These are phyloP conservation scores for Yoshiicerus persimilis DNA, from an alignment of 1,140 invertebrate genomes.

Conservation along the genomic window DNA sequence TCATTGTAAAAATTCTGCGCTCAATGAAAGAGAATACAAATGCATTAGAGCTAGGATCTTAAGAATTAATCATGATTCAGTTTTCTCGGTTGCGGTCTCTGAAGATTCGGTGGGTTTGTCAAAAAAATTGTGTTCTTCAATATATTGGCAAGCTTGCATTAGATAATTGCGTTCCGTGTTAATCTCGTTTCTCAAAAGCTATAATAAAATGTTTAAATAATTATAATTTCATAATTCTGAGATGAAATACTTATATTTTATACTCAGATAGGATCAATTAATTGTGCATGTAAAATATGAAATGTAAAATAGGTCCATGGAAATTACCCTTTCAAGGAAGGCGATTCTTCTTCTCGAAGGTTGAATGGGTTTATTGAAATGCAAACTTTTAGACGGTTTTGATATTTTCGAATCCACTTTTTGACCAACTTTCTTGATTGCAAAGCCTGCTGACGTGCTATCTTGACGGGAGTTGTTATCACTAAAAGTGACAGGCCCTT, in stretches of 20 bases:
- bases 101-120: neutral
- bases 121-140: conserved; percentile 35
- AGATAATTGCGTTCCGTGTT: conserved; percentile 55
- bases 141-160: conserved; percentile 49
- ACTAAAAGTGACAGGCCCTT: neutral
- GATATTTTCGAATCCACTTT: neutral
- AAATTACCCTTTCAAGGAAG: neutral
- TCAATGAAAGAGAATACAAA: no score
- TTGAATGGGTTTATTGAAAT: neutral
- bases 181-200: conserved; percentile 55
- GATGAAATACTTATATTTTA: no score
- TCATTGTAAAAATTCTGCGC: no score
- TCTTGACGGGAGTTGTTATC: neutral
- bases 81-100: no score
- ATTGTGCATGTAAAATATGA: no score
- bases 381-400: neutral
- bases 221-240: no score
- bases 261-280: no score
- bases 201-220: conserved; percentile 35
- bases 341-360: neutral
- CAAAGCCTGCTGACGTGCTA: no score
- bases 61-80: no score
- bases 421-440: neutral
- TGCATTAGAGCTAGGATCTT: no score
- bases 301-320: neutral